Conservation (phyloP, 30 jellyfish, hydroid and myxozoan genomes). For the Pelagia noctiluca region DNA sequence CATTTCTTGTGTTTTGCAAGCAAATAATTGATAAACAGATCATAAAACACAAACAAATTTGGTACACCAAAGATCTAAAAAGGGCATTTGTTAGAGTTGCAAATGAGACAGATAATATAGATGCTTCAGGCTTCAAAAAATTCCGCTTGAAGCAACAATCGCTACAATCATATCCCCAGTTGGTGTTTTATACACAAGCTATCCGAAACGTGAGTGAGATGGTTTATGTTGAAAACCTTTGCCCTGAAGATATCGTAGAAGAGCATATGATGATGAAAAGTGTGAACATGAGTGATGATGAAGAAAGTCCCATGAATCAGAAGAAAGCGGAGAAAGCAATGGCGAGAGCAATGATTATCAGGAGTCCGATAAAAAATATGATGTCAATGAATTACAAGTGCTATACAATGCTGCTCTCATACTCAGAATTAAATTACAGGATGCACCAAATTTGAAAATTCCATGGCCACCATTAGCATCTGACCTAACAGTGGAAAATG, state of each 20-base stretch:
- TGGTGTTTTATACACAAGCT: constrained; percentile 52
- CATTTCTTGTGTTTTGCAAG: constrained; percentile 20
- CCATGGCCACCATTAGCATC: constrained; percentile 47
- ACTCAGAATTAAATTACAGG: background rate
- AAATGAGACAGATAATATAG: constrained; percentile 29
- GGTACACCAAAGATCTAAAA: constrained; percentile 15
- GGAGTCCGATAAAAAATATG: background rate
- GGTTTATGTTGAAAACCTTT: constrained; percentile 52
- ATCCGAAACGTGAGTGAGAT: constrained; percentile 50
- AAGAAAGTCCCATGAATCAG: background rate
- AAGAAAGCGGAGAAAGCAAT: background rate
- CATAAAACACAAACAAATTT: constrained; percentile 11
- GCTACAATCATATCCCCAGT: constrained; percentile 35
- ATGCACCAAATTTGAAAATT: background rate
- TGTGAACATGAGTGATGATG: background rate
- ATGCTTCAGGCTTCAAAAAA: constrained; percentile 45
- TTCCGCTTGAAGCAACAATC: constrained; percentile 35
- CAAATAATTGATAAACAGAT: constrained; percentile 27
- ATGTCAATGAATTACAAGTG: background rate
- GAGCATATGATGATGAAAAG: constrained; percentile 11
- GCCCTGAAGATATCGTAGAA: constrained; percentile 38
- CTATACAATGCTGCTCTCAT: constrained; percentile 4
- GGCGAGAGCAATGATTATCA: background rate
- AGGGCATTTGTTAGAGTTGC: constrained; percentile 34
- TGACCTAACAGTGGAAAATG: constrained; percentile 7